Conservation (phyloP, 2,113 vertebrate species). For the Prionailurus viverrinus region DNA sequence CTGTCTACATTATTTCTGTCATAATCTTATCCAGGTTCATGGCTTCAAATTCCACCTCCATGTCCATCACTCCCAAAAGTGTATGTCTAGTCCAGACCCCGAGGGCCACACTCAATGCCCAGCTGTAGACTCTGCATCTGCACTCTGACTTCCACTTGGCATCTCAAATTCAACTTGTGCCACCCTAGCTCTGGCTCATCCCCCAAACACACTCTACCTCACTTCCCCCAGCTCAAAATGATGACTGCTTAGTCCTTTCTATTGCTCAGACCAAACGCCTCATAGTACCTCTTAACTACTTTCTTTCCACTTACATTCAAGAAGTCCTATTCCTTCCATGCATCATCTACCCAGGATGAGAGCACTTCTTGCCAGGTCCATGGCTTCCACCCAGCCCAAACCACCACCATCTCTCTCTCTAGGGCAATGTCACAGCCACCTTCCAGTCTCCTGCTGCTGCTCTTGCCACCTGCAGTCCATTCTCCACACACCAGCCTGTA, state of each 20-base stretch:
- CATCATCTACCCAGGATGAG: background rate
- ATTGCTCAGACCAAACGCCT: background rate
- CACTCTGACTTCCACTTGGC: background rate
- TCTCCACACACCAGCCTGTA: background rate
- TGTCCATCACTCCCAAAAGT: background rate
- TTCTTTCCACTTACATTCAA: background rate
- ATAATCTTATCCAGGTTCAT: background rate
- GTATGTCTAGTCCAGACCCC: background rate
- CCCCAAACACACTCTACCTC: background rate
- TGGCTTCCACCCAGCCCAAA: background rate
- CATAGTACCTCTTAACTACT: background rate
- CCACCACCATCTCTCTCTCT: background rate
- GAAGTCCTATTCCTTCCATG: background rate
- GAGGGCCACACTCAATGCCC: background rate
- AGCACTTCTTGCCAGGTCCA: background rate
- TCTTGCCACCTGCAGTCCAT: background rate
- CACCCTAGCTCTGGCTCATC: background rate
- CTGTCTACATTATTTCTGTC: background rate
- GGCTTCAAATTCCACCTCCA: background rate
- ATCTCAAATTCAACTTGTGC: background rate
- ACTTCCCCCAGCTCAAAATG: background rate
- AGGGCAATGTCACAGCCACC: background rate
- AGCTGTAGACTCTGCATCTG: background rate
- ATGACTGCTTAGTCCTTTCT: background rate
- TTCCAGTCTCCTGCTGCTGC: background rate